phyloP scores from a whole-genome alignment of 1,140 invertebrate genomes.

The Diorhabda elongata region DNA sequence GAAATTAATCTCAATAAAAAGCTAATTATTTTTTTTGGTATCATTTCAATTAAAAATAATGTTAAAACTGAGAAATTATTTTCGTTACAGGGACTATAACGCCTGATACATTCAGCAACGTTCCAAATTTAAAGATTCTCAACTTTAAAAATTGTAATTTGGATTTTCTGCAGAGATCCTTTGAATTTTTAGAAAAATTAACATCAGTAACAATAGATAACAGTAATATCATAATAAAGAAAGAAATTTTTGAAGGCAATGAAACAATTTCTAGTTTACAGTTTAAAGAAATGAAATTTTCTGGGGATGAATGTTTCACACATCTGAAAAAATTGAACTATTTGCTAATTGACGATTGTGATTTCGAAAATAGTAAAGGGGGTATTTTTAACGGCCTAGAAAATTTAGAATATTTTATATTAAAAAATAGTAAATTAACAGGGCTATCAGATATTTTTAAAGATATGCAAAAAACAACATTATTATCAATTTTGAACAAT shows the following conservation, averaged over 20 bases:
- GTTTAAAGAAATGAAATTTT: not conserved
- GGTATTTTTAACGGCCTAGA: not conserved
- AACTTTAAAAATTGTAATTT: not conserved
- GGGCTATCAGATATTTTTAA: not conserved
- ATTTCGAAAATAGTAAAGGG: not conserved
- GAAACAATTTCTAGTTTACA: not conserved
- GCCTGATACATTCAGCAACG: not conserved
- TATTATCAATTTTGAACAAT: not conserved
- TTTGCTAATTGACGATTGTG: not conserved
- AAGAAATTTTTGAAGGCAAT: not conserved
- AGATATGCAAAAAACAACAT: not conserved
- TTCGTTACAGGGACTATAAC: not conserved
- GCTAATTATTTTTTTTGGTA: too few relatives aligned
- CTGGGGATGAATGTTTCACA: not conserved
- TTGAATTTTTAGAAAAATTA: not conserved
- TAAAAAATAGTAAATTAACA: not conserved
- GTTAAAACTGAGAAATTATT: not conserved
- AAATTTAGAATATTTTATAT: not conserved
- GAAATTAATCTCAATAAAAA: too few relatives aligned
- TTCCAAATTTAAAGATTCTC: not conserved
- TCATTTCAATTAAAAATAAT: too few relatives aligned
- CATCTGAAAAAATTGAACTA: not conserved
- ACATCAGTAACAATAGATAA: not conserved
- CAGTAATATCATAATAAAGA: not conserved
- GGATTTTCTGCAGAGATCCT: not conserved